Evolutionary conservation across 2,113 vertebrate species (phyloP).

Genomic region (Bujurquina vittata): DNA sequence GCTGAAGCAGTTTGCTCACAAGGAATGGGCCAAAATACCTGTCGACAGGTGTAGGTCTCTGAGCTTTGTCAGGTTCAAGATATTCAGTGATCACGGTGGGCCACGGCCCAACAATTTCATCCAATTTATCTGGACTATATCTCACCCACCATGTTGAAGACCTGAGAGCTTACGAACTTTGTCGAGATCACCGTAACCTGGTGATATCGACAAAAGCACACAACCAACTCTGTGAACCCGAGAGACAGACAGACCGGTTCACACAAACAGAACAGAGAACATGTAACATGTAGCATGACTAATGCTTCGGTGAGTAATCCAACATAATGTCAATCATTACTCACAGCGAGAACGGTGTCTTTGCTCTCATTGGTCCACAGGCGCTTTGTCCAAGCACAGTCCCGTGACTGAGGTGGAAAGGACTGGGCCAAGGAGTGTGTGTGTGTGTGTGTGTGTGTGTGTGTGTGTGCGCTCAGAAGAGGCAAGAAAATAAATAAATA

Average conservation of each 20-base stretch:
- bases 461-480: neutral
- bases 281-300: slow-evolving; percentile 70
- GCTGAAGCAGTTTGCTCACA: too few relatives aligned
- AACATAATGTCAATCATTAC: slow-evolving; percentile 73
- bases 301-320: slow-evolving; percentile 70
- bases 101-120: too few relatives aligned
- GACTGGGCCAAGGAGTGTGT: slow-evolving; percentile 9
- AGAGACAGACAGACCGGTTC: slow-evolving; percentile 51
- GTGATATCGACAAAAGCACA: too few relatives aligned
- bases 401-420: slow-evolving; percentile 41
- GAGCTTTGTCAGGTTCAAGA: too few relatives aligned
- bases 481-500: neutral
- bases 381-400: slow-evolving; percentile 46
- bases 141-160: neutral
- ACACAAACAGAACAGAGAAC: slow-evolving; percentile 61
- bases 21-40: too few relatives aligned
- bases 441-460: neutral
- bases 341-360: slow-evolving; percentile 51
- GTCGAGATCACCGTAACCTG: neutral
- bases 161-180: neutral
- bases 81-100: too few relatives aligned
- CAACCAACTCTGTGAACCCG: slow-evolving; percentile 12
- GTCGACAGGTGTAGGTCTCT: too few relatives aligned
- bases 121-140: too few relatives aligned
- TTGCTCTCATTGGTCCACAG: slow-evolving; percentile 28